Evolutionary conservation across 1,140 invertebrate species (phyloP).

Genomic region (Hestina assimilis): DNA sequence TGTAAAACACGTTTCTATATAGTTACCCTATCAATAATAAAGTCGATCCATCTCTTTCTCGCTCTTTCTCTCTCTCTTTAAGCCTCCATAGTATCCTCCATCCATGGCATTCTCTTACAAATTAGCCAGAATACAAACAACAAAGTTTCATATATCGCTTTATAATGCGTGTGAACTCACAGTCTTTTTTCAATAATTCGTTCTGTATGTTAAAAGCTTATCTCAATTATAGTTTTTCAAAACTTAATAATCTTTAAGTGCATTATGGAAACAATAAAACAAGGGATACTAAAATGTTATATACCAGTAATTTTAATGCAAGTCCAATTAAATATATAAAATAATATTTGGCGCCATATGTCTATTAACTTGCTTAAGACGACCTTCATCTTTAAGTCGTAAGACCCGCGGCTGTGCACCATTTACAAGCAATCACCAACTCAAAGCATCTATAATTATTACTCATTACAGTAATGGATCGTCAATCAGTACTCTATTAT

Average conservation of each 20-base stretch:
- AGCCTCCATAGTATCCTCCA: too few species aligned
- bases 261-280: background rate
- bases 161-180: too few species aligned
- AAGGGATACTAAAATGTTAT: background rate
- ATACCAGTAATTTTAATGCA: conserved; percentile 11
- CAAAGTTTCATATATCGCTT: too few species aligned
- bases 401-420: conserved; percentile 36
- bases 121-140: too few species aligned
- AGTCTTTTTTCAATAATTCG: too few species aligned
- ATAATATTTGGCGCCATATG: conserved; percentile 31
- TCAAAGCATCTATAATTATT: conserved; percentile 54
- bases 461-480: conserved; percentile 63
- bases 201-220: too few species aligned
- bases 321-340: conserved; percentile 16
- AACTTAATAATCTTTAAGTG: background rate
- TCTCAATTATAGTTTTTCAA: background rate
- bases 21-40: too few species aligned
- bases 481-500: conserved; percentile 45
- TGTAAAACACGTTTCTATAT: too few species aligned
- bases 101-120: too few species aligned
- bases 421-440: conserved; percentile 42
- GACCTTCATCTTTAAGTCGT: conserved; percentile 49
- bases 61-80: too few species aligned
- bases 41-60: too few species aligned
- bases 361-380: conserved; percentile 48